Conservation (phyloP, 2,797 vertebrate genomes). For the Leptoclinus maculatus region DNA sequence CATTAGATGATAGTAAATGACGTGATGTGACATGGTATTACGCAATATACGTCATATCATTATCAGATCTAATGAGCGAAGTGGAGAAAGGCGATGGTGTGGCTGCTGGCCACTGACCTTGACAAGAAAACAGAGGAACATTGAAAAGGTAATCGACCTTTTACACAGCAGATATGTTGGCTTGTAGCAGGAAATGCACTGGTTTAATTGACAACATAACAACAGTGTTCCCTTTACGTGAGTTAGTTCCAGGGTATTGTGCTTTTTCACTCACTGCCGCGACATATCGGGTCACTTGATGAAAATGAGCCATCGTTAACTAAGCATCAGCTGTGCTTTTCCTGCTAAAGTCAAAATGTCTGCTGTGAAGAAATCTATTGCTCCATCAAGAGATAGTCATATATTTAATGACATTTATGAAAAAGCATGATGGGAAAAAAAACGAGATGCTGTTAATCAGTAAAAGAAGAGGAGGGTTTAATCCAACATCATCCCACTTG, state of each 20-base stretch:
- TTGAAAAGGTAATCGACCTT: constrained; percentile 6
- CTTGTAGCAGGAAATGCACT: neutral
- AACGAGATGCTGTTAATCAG: neutral
- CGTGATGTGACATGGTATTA: neutral
- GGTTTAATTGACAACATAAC: neutral
- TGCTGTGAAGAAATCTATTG: neutral
- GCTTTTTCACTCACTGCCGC: neutral
- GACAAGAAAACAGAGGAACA: neutral
- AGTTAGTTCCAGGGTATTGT: neutral
- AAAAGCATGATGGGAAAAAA: neutral
- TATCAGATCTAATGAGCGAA: constrained; percentile 13
- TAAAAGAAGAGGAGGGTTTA: neutral
- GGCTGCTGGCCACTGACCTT: neutral
- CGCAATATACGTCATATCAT: neutral
- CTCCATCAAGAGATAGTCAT: neutral
- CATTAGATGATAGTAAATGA: neutral
- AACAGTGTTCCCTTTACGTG: neutral
- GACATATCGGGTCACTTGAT: neutral
- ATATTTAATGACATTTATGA: neutral
- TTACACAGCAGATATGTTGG: neutral
- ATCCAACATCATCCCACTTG: neutral
- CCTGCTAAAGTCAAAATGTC: neutral
- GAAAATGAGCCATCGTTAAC: neutral
- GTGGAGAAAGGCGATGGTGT: neutral
- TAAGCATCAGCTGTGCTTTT: neutral